These are phyloP conservation scores for Champsocephalus esox DNA, from an alignment of 2,797 vertebrate species.

Conservation along the genomic window DNA sequence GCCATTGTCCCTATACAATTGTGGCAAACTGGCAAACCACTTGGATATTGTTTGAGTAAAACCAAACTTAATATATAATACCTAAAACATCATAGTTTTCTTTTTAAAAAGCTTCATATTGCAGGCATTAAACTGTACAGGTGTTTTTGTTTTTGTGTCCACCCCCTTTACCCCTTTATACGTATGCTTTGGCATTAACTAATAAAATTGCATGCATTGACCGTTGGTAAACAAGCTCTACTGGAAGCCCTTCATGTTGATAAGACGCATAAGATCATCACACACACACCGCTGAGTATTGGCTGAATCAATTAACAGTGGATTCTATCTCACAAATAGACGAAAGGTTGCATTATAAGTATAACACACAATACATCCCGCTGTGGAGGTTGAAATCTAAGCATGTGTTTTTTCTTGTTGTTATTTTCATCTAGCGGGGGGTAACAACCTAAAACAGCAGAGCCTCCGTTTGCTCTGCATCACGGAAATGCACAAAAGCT, in stretches of 20 bases:
- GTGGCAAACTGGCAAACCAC: neutral
- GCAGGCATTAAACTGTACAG: neutral
- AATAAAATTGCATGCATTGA: slow-evolving; percentile 13
- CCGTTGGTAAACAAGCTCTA: slow-evolving; percentile 27
- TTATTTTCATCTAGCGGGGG: slow-evolving; percentile 23
- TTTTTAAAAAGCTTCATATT: neutral
- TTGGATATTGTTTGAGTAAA: neutral
- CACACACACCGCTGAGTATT: slow-evolving; percentile 19
- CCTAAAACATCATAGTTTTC: neutral
- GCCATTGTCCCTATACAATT: neutral
- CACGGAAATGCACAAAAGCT: slow-evolving; percentile 25
- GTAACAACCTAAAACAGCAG: slow-evolving; percentile 37
- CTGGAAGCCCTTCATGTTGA: slow-evolving; percentile 21
- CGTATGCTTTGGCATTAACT: slow-evolving; percentile 9
- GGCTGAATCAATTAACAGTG: slow-evolving; percentile 46
- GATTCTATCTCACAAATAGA: slow-evolving; percentile 44
- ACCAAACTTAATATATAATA: neutral
- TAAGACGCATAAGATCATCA: slow-evolving; percentile 18
- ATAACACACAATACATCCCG: slow-evolving; percentile 10
- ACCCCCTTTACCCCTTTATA: neutral
- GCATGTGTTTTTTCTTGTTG: slow-evolving; percentile 24
- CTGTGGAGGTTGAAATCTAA: slow-evolving; percentile 26
- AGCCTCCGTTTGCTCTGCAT: slow-evolving; percentile 30
- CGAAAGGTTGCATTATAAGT: slow-evolving; percentile 35
- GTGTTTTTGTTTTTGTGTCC: slow-evolving; percentile 31